These are phyloP conservation scores for Ectemnius continuus DNA, from an alignment of 2,888 invertebrate species.

Conservation along the genomic window DNA sequence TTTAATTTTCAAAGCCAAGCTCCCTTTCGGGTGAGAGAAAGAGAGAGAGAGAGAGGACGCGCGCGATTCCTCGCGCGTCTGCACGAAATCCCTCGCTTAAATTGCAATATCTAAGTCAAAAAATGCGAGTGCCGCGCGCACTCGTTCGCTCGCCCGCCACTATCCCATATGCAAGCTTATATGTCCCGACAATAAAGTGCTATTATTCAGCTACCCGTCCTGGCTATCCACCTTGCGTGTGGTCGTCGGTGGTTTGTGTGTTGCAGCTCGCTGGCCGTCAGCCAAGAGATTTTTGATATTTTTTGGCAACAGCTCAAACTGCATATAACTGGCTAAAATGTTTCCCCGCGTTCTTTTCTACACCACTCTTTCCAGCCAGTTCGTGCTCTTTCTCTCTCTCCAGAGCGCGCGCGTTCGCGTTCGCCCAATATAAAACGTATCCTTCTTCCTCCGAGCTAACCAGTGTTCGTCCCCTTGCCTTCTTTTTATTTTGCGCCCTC, in stretches of 20 bases:
- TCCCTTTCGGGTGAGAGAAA: not conserved
- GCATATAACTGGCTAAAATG: conserved; percentile 71
- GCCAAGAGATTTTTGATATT: conserved; percentile 75
- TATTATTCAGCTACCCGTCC: conserved; percentile 65
- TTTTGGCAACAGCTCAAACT: conserved; percentile 72
- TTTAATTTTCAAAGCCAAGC: not conserved
- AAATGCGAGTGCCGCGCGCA: conserved; percentile 11
- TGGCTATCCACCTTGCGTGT: conserved; percentile 59
- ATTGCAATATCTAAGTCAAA: conserved; percentile 47
- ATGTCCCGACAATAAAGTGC: conserved; percentile 66
- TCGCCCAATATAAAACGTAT: no score
- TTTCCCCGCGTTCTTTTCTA: conserved; percentile 58
- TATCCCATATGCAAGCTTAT: conserved; percentile 42
- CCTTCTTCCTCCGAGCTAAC: conserved; percentile 13
- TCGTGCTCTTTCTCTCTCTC: conserved; percentile 3
- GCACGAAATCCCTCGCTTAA: conserved; percentile 17
- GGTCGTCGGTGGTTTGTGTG: conserved; percentile 64
- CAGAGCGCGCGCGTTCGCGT: not conserved
- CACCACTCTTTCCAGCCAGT: conserved; percentile 14
- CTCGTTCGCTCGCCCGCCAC: conserved; percentile 26
- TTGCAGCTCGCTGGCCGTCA: conserved; percentile 58
- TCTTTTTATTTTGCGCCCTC: conserved; percentile 3
- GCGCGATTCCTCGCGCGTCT: not conserved
- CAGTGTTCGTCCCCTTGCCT: conserved; percentile 15
- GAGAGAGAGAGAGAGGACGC: not conserved